phyloP scores from a whole-genome alignment of 2,888 invertebrate species.

The Apeira syringaria region DNA sequence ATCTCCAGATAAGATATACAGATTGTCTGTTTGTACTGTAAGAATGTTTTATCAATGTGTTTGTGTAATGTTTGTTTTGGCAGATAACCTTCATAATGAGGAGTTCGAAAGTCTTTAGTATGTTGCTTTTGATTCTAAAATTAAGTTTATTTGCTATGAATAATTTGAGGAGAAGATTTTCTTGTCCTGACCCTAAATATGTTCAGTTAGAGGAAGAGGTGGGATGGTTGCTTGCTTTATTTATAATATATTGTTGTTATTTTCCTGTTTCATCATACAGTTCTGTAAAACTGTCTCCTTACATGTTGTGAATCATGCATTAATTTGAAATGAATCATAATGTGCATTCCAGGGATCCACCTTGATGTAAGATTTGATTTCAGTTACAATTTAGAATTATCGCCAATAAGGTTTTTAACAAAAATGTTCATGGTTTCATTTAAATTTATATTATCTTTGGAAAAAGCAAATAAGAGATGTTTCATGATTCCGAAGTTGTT shows the following conservation, averaged over 20 bases:
- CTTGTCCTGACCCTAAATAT: constrained; percentile 52
- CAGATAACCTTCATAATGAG: constrained; percentile 39
- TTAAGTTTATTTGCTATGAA: constrained; percentile 39
- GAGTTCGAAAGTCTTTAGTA: constrained; percentile 30
- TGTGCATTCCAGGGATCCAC: neutral
- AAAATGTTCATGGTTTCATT: too few relatives aligned
- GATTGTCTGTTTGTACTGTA: constrained; percentile 36
- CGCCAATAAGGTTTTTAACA: too few relatives aligned
- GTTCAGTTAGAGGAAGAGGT: constrained; percentile 51
- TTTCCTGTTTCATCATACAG: constrained; percentile 23
- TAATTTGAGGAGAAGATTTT: constrained; percentile 47
- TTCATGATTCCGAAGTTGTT: too few relatives aligned
- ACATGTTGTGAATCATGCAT: constrained; percentile 20
- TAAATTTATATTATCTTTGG: too few relatives aligned
- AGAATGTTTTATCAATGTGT: constrained; percentile 33
- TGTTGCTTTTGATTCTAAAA: constrained; percentile 25
- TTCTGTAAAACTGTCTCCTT: constrained; percentile 25
- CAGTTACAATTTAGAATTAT: too few relatives aligned
- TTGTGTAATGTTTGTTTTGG: constrained; percentile 51
- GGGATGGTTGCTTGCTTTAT: too few relatives aligned
- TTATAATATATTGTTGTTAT: constrained; percentile 5
- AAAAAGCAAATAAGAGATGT: too few relatives aligned
- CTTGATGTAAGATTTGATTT: constrained; percentile 1
- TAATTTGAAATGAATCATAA: constrained; percentile 16
- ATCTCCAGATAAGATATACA: constrained; percentile 61